These are phyloP conservation scores for Diachasma alloeum DNA, from an alignment of 1,140 invertebrate species.

Conservation along the genomic window DNA sequence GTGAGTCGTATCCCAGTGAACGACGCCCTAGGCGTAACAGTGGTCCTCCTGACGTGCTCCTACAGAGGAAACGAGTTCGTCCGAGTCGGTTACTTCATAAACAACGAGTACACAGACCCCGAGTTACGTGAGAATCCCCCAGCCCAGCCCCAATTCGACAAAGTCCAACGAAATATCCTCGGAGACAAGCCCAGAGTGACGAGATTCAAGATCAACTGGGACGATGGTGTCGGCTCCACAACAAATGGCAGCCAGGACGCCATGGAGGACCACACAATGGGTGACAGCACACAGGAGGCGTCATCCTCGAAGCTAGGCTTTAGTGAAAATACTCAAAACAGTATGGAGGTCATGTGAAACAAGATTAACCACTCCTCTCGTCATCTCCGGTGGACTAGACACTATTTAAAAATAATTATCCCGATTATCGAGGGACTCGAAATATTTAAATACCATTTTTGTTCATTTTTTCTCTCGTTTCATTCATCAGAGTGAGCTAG, in stretches of 20 bases:
- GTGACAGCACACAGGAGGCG: constrained; percentile 51
- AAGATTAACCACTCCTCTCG: neutral
- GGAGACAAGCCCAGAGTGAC: constrained; percentile 95
- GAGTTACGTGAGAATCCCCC: constrained; percentile 96
- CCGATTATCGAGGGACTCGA: neutral
- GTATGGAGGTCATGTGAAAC: constrained; percentile 64
- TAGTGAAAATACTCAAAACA: constrained; percentile 61
- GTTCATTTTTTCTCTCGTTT: neutral
- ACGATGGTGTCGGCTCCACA: constrained; percentile 71
- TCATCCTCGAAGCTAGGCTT: constrained; percentile 56
- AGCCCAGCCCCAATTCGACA: constrained; percentile 89
- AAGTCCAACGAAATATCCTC: constrained; percentile 93
- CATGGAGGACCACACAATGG: constrained; percentile 53
- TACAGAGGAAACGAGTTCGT: constrained; percentile 95
- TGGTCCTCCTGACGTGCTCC: constrained; percentile 94
- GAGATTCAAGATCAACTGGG: constrained; percentile 98
- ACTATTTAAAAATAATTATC: neutral
- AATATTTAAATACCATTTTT: neutral
- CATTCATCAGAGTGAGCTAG: neutral
- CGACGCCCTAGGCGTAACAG: constrained; percentile 96
- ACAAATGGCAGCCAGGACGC: constrained; percentile 48
- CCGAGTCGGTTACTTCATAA: constrained; percentile 97
- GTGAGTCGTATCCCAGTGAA: constrained; percentile 91
- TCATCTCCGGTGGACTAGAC: neutral
- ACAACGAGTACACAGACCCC: constrained; percentile 95